phyloP scores from a whole-genome alignment of 92 coral and sea anemone species.

The Umimayanthus chanpuru region DNA sequence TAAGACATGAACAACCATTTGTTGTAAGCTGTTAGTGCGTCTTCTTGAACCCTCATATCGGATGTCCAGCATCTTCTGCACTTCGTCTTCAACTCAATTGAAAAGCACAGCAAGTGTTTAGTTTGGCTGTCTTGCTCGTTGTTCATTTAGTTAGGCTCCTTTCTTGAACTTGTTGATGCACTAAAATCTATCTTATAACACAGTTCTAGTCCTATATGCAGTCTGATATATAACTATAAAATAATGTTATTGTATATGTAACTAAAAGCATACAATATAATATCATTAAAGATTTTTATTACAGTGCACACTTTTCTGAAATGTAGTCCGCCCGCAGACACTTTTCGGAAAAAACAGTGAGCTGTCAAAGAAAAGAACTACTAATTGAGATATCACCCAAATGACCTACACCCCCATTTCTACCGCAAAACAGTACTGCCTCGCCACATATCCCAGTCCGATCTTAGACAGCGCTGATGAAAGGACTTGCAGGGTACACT shows the following conservation, averaged over 20 bases:
- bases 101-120: not conserved
- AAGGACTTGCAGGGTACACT: slow-evolving; percentile 58
- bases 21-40: too few relatives aligned
- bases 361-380: not conserved
- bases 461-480: slow-evolving; percentile 75
- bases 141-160: not conserved
- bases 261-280: not conserved
- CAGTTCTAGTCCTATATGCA: not conserved
- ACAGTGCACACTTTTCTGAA: not conserved
- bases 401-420: slow-evolving; percentile 43
- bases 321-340: slow-evolving; percentile 35
- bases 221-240: not conserved
- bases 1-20: too few relatives aligned
- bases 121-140: not conserved
- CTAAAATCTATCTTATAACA: not conserved
- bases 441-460: slow-evolving; percentile 75
- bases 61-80: too few relatives aligned
- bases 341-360: not conserved
- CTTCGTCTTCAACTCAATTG: too few relatives aligned
- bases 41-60: too few relatives aligned
- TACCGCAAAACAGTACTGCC: slow-evolving; percentile 68
- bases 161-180: not conserved
- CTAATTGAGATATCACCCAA: not conserved
- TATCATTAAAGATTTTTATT: not conserved
- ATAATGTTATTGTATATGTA: too few relatives aligned